Base-by-base conservation (phyloP, 2,888 invertebrate species). In the Rapana venosa region DNA sequence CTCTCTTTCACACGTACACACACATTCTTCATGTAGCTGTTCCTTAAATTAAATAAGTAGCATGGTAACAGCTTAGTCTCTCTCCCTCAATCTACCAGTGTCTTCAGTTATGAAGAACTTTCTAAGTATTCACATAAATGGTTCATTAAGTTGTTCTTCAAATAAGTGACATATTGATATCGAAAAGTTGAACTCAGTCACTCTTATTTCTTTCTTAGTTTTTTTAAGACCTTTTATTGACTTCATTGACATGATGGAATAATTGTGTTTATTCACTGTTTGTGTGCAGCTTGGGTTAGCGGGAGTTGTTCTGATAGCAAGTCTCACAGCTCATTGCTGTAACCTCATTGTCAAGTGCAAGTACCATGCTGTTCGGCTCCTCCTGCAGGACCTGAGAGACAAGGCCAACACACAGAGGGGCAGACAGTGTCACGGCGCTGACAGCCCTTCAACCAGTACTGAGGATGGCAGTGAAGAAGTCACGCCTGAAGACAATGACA, bases 241-340 rank as follows among this genome's bases (percentile, higher is more conserved):
- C 11, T 74, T 74, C n/a, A 13, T 11, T 8, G 74, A 8, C n/a
- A 13, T 74, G 74, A 13, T 74, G 11, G n/a, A 26, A 11, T 74
- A n/a, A 11, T 74, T 74, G 6, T 32, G 13, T 77, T 88, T 87
- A 47, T 36, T 87, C n/a, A 81, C 20, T 84, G 26, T 92, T 81
- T 81, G 87, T 47, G 93, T 93, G 86, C 94, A 96, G 96, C 93
- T 95, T 85, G 96, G 96, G 26, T 90, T 95, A 22, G 90, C 93
- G 11, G 93, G 95, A 4, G 92, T 96, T 84, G 15, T 95, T 8
- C 13, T 95, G 22, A 94, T 96, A 58, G 95, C 95, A 15, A 36
- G 86, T 13, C 89, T 96, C 20, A 95, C 95, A 5, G 95, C 94
- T 90, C 95, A 96, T 90, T 95, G 95, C 92, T 96, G 95, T 91